Conservation (phyloP, 2,113 vertebrate genomes). For the Hippocampus guttulatus region DNA sequence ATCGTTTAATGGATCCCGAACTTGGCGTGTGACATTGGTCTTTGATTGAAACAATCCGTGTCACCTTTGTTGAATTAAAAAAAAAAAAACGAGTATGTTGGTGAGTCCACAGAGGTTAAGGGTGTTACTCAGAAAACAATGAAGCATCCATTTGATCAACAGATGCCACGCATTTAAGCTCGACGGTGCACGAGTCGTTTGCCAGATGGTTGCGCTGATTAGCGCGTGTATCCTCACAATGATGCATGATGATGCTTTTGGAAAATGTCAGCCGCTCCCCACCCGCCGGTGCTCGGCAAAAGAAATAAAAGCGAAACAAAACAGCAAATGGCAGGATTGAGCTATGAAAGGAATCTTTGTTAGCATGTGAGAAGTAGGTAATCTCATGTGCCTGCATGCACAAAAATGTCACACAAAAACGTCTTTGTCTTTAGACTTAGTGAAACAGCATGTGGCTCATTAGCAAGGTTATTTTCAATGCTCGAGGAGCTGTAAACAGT, state of each 20-base stretch:
- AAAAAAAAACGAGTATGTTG: conserved; percentile 17
- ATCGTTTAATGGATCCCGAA: conserved; percentile 10
- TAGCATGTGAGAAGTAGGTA: conserved; percentile 48
- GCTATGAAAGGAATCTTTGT: conserved; percentile 53
- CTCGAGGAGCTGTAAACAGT: neutral
- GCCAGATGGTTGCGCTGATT: conserved; percentile 77
- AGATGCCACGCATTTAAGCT: conserved; percentile 75
- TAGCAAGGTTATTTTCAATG: neutral
- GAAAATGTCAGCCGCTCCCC: conserved; percentile 66
- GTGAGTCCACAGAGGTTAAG: conserved; percentile 65
- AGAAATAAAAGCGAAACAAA: conserved; percentile 59
- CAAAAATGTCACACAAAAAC: neutral
- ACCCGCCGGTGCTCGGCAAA: conserved; percentile 27
- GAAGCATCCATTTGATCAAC: conserved; percentile 69
- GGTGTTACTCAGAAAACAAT: conserved; percentile 68
- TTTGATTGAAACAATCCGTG: conserved; percentile 44
- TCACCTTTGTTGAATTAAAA: conserved; percentile 42
- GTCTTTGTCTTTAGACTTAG: neutral
- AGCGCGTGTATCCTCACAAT: conserved; percentile 69
- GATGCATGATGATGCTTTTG: conserved; percentile 75
- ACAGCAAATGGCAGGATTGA: conserved; percentile 28
- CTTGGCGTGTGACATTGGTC: conserved; percentile 24
- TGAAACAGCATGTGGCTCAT: neutral
- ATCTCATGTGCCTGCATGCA: conserved; percentile 22
- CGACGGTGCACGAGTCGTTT: conserved; percentile 68